Percentiles rank a stretch among this genome's conserved stretches.
Conservation (phyloP, 2,113 vertebrate genomes). For the Syrrhaptes paradoxus region DNA sequence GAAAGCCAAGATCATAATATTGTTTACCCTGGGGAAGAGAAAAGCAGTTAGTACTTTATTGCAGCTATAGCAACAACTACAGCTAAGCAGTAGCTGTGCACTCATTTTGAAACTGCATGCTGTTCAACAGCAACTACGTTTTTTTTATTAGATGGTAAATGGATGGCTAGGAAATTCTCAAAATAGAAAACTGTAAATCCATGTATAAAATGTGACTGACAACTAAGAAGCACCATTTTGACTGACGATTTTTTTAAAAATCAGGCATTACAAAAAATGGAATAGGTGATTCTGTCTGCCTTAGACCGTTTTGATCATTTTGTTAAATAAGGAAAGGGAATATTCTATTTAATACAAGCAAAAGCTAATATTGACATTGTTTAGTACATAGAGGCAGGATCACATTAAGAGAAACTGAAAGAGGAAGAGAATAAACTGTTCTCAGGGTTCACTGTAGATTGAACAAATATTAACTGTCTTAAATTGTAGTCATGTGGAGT, state of each 20-base stretch:
- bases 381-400: background rate
- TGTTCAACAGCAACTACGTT: background rate
- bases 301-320: background rate
- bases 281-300: background rate
- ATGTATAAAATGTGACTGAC: background rate
- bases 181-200: background rate
- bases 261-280: background rate
- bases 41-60: background rate
- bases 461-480: constrained; percentile 37
- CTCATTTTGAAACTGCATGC: background rate
- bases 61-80: background rate
- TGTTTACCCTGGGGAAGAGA: background rate
- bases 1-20: background rate
- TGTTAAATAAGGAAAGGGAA: constrained; percentile 8
- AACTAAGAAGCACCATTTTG: background rate
- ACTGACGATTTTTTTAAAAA: background rate
- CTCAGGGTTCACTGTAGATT: background rate
- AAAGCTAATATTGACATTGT: constrained; percentile 55
- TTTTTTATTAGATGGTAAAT: background rate
- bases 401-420: background rate
- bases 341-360: background rate
- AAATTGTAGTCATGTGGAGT: background rate
- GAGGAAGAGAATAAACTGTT: background rate
- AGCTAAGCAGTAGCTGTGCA: background rate
- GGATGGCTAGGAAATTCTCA: background rate